Base-by-base conservation (phyloP, 1,140 invertebrate genomes). In the Aporrectodea caliginosa region DNA sequence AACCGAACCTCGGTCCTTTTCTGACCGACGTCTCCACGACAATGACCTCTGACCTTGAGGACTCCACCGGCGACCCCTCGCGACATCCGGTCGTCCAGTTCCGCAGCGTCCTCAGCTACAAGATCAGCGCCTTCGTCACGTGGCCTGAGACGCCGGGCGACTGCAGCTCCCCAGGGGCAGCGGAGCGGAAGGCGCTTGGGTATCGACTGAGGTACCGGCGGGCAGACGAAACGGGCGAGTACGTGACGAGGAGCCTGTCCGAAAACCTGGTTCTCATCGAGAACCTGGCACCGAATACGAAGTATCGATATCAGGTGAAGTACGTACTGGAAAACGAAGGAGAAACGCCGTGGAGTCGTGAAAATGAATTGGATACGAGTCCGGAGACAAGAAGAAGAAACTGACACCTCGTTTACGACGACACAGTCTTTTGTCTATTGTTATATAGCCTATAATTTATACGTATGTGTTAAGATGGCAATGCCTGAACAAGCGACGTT, bases 231-330 rank as follows among this genome's bases (percentile, higher is more conserved):
- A 76, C 33, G n/a, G 32, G 43, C 29, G 29, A 22, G 70, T 77
- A 43, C 35, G 43, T 70, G 35, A 71, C 30, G 29, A 29, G 73
- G 34, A 69, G 33, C 69, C 33, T 76, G 1, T 16, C 30, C 14
- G 73, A 77, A 16, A 77, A 80, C 79, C n/a, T 80, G 30, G 79
- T 33, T 22, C 33, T 77, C 16, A 12, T 80, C 43, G 73, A 77
- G 29, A 33, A 80, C 35, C 69, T 80, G 31, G 73, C 58, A n/a
- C 34, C 75, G 33, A 77, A 80, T 29, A 16, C 31, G 1, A 69
- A 70, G 31, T 80, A 80, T 69, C n/a, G 31, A 29, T 80, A 80
- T 70, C 79, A 80, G 75, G 75, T 80, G 6, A 77, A 80, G 75
- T 80, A 80, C 69, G 30, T 80, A n/a, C 16, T 80, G 35, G 74